Conservation (phyloP, 2,113 vertebrate species). For the Mustela nigripes region DNA sequence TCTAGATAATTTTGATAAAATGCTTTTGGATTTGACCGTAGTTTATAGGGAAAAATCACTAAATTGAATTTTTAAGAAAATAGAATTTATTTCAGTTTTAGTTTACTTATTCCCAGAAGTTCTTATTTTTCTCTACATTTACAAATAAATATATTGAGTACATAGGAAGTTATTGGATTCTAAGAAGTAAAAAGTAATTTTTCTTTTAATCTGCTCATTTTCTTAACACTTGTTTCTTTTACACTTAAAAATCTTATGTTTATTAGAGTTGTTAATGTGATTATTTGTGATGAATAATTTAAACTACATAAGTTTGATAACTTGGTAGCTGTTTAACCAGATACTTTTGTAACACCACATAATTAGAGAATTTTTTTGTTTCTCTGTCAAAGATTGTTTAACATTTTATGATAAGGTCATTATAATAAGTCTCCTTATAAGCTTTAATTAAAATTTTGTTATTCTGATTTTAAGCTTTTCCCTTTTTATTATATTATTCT, state of each 20-base stretch:
- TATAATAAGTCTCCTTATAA: conserved; percentile 56
- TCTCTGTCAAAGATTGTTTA: conserved; percentile 22
- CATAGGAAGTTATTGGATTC: not conserved
- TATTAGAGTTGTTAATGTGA: conserved; percentile 3
- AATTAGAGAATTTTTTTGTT: not conserved
- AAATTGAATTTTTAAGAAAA: conserved; percentile 53
- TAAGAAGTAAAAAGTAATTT: not conserved
- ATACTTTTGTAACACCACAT: conserved; percentile 16
- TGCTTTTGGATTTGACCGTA: not conserved
- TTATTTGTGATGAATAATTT: conserved; percentile 16
- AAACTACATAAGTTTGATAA: not conserved
- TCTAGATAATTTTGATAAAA: conserved; percentile 19
- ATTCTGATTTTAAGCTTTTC: conserved; percentile 26
- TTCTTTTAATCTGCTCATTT: conserved; percentile 45
- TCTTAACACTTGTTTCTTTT: not conserved
- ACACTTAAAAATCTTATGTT: conserved; percentile 20
- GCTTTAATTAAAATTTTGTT: conserved; percentile 48
- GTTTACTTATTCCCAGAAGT: conserved; percentile 28
- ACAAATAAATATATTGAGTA: conserved; percentile 48
- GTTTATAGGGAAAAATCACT: conserved; percentile 34
- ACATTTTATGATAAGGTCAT: not conserved
- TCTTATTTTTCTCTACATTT: not conserved
- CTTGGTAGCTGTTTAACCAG: conserved; percentile 26
- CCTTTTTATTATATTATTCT: conserved; percentile 47
- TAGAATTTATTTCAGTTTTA: conserved; percentile 59